Base-by-base conservation (phyloP, 2,113 vertebrate species). In the Chloebia gouldiae region DNA sequence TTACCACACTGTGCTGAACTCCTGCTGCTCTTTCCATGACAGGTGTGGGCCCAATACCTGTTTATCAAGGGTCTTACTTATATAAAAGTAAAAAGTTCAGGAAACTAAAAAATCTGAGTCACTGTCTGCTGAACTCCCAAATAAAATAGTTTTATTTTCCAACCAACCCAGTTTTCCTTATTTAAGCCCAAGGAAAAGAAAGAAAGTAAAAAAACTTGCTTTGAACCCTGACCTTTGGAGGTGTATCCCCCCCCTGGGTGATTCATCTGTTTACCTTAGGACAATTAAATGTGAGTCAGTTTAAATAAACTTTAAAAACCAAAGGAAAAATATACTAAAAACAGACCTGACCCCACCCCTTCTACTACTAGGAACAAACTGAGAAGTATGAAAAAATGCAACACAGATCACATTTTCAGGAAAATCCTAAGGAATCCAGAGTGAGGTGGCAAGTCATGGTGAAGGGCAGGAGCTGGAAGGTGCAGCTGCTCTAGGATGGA, bases 201-300 rank as follows among this genome's bases (percentile, higher is more conserved):
- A 91, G 82, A 78, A 90, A 86, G 86, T 68, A 57, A 84, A 86
- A 93, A 97, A 88, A 80, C 45, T 94, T 96, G 28, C 80, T 91
- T 28, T 90, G 95, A 97, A 97, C 88, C 89, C 94, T 97, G 96
- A 98, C 95, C 96, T 97, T 97, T 96, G 91, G 91, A 94, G 92
- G 96, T 97, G 60, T 96, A 96, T 97, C 96, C 96, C 97, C 96
- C 96, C 92, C 89, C 88, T 90, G 64, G 47, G 92, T 97, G 98
- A 97, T 97, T 98, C 98, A 98, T 98, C 96, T 96, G 88, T 98
- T 98, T 98, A 97, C 97, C 88, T 97, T 96, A 97, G 90, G 97
- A 98, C 97, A 98, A 98, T 98, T 98, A 98, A 97, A 97, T 97
- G 93, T 98, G 98, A 98, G 94, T 98, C 98, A 98, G 94, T 96